Evolutionary conservation across 2,888 invertebrate genomes (phyloP), one percentile per base, ranked within the genome.

Genomic region (Bembecia ichneumoniformis): DNA sequence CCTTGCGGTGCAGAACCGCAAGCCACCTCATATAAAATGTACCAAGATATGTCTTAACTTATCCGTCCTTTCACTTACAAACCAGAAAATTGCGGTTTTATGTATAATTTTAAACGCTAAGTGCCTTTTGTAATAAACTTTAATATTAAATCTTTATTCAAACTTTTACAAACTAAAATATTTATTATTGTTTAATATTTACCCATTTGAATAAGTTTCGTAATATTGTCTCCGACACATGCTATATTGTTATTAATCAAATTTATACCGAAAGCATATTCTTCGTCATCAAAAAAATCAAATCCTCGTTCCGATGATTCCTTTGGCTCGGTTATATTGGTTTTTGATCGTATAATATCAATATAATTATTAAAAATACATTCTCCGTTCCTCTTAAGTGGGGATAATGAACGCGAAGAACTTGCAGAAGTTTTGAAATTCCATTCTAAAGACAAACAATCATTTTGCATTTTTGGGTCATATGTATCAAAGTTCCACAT

Each of bases 131-230:
- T 28, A 7, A 28, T 7, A 28, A 7, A 7, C 7, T 28, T 1
- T 28, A 28, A 28, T 28, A 28, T 28, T 28, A 28, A n/a, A 28
- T 28, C 28, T 28, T 28, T 28, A 7, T 28, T 28, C n/a, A n/a
- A n/a, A n/a, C n/a, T n/a, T n/a, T n/a, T n/a, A n/a, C n/a, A n/a
- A n/a, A n/a, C n/a, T n/a, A n/a, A n/a, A 28, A 28, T 28, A 28
- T 7, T 9, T 9, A 28, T 28, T 28, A 47, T 47, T n/a, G n/a
- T n/a, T n/a, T 4, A 35, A 1, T 14, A 50, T 55, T 64, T 66
- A 82, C 86, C 79, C 82, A 83, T 78, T 69, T 83, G 83, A 54
- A 84, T 76, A 10, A 82, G 71, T 59, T 75, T 82, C 10, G 82
- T 78, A 10, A 80, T 78, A 52, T 86, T 83, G 51, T 79, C 74